Conservation (phyloP, 2,888 invertebrate genomes). For the Hirtodrosophila trivittata region DNA sequence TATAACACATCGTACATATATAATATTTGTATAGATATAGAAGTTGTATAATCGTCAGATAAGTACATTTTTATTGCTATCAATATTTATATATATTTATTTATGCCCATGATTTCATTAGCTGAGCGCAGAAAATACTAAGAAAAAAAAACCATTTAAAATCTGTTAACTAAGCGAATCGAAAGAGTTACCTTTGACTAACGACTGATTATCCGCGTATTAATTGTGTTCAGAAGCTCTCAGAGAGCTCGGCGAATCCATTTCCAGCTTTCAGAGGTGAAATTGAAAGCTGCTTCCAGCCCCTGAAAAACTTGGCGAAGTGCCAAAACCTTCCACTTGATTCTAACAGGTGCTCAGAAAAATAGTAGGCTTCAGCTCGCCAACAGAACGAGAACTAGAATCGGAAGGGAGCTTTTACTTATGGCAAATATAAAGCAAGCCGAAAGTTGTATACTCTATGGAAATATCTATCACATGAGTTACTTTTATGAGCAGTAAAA, state of each 20-base stretch:
- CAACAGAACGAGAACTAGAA: conserved; percentile 24
- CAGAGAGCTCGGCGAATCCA: no score
- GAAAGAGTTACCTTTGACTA: not conserved
- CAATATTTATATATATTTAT: conserved; percentile 17
- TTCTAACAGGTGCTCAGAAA: conserved; percentile 66
- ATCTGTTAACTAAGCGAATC: no score
- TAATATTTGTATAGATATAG: conserved; percentile 1
- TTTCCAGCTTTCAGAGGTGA: conserved; percentile 20
- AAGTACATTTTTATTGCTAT: no score
- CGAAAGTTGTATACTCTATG: conserved; percentile 19
- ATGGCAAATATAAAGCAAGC: no score
- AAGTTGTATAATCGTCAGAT: conserved; percentile 21
- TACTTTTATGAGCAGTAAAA: no score
- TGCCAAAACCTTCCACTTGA: conserved; percentile 62
- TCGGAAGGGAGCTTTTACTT: conserved; percentile 5
- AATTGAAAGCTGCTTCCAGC: conserved; percentile 70
- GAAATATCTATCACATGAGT: no score
- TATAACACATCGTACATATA: not conserved
- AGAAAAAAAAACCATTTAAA: no score
- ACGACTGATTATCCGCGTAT: no score
- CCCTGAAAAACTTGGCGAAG: conserved; percentile 52
- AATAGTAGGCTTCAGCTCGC: conserved; percentile 21
- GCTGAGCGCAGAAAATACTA: no score
- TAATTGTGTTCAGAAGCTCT: no score
- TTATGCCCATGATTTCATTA: conserved; percentile 10